Evolutionary conservation across 2,797 vertebrate species (phyloP).

Genomic region (Hydrolagus colliei): DNA sequence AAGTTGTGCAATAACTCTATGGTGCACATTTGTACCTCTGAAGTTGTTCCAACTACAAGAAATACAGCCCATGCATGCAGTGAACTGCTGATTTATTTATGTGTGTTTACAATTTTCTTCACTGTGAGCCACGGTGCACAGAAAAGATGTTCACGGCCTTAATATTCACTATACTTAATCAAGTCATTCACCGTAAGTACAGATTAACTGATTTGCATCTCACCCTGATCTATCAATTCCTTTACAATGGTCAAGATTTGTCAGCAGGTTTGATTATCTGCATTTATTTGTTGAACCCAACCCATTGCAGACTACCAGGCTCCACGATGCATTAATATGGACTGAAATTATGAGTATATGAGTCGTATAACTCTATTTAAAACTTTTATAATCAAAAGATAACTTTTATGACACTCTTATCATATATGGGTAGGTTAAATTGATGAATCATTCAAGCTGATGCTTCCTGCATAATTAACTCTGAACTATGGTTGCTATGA

Average conservation of each 20-base stretch:
- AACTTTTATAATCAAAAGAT: not conserved
- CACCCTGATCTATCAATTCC: not conserved
- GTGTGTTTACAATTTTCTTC: not conserved
- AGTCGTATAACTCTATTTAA: conserved; percentile 12
- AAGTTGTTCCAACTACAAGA: not conserved
- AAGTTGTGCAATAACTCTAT: not conserved
- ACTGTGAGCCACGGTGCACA: not conserved
- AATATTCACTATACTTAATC: not conserved
- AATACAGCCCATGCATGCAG: not conserved
- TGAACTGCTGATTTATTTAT: not conserved
- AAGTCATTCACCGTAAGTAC: not conserved
- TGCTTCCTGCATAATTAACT: not conserved
- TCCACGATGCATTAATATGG: not conserved
- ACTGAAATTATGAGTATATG: conserved; percentile 13
- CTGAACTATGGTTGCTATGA: not conserved
- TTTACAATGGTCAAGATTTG: not conserved
- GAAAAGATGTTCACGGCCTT: not conserved
- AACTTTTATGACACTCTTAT: not conserved
- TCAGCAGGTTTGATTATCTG: not conserved
- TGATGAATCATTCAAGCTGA: not conserved
- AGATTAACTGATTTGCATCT: not conserved
- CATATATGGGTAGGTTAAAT: conserved; percentile 1
- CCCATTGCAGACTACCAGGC: not conserved
- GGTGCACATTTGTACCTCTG: not conserved
- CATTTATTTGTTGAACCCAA: not conserved